phyloP scores from a whole-genome alignment of 2,113 vertebrate species.

The Enhydra lutris region DNA sequence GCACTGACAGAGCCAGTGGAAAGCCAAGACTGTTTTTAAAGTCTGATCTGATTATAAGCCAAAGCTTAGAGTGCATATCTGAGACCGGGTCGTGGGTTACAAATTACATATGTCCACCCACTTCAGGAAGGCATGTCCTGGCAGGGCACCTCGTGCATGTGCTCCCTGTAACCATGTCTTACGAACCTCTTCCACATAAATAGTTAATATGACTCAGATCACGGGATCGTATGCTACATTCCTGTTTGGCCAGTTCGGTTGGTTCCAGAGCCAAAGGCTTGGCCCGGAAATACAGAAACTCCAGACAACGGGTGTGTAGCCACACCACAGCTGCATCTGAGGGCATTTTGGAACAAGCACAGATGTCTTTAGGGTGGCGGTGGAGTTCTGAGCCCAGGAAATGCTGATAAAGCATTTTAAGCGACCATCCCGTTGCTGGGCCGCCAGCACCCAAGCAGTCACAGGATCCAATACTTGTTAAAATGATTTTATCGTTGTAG shows the following conservation, averaged over 20 bases:
- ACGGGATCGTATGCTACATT: constrained; percentile 74
- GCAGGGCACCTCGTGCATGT: not conserved
- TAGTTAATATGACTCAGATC: constrained; percentile 79
- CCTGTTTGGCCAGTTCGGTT: constrained; percentile 79
- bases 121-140: constrained; percentile 22
- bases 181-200: constrained; percentile 56
- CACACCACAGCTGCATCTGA: constrained; percentile 80
- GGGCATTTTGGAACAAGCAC: constrained; percentile 70
- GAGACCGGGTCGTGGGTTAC: not conserved
- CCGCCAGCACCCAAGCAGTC: not conserved
- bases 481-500: not conserved
- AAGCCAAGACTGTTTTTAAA: not conserved
- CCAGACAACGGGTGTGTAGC: constrained; percentile 76
- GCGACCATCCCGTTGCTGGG: constrained; percentile 1
- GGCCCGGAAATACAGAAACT: constrained; percentile 79
- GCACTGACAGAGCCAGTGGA: not conserved
- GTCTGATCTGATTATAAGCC: not conserved
- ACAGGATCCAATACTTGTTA: not conserved
- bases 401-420: constrained; percentile 58
- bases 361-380: constrained; percentile 69
- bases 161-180: not conserved
- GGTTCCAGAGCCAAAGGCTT: constrained; percentile 80
- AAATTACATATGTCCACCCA: not conserved
- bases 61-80: not conserved
- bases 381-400: constrained; percentile 44